Base-by-base conservation (phyloP, 1,140 invertebrate species). In the Orussus abietinus region DNA sequence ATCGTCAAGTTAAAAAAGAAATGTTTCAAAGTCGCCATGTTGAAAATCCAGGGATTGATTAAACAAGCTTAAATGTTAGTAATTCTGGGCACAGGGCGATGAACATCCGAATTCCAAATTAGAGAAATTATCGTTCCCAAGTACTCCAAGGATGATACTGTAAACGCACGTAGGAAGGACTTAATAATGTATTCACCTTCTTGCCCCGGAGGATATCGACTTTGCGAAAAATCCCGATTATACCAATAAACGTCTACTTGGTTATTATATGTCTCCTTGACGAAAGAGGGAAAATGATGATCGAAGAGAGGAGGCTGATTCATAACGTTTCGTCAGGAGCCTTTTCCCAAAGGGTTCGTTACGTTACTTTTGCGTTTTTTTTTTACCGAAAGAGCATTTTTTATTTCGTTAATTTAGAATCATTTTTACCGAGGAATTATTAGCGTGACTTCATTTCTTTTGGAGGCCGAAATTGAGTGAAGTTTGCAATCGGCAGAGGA, bases 141-240 rank as follows among this genome's bases (percentile, higher is more conserved):
- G n/a, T n/a, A n/a, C n/a, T n/a, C n/a, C n/a, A n/a, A n/a, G n/a
- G 12, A 21, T 31, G 14, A 12, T 28, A 34, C 6, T 10, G 13
- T 41, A 4, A 15, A 15, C 19, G 34, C 9, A 44, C 31, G 20
- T 13, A 40, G 38, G 17, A n/a, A 7, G 7, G 11, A 37, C 36
- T 33, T 34, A 38, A 30, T 36, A 33, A 12, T 31, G 2, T 28
- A 31, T 30, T 59, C 59, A 72, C 70, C 35, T 58, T 56, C 55
- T 57, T 72, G 71, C 22, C 69, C 68, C 9, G 68, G 67, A 13
- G 69, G 69, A 54, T 70, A 74, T 26, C 57, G 60, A 49, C 64
- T 69, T 56, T 74, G 71, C 0, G 62, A 57, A 53, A 72, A 72
- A 34, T 63, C 58, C 1, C 53, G 41, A 30, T 66, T 38, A 30